Base-by-base conservation (phyloP, 2,888 invertebrate species). In the Xanthia togata region DNA sequence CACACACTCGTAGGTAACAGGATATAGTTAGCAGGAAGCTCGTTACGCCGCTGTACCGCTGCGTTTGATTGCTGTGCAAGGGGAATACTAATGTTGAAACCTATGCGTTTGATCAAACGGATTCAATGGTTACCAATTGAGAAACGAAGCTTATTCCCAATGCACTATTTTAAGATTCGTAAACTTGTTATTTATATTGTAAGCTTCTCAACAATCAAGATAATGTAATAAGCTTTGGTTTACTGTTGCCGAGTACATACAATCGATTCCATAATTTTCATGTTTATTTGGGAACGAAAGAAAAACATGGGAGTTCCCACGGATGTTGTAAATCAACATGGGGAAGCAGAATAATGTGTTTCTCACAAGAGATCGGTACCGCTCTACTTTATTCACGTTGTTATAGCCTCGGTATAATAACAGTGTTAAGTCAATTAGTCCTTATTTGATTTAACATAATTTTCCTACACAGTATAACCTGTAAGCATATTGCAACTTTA, bases 11-110 rank as follows among this genome's bases (percentile, higher is more conserved):
- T 80, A 85, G 85, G 79, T 77, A 83, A 67, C 73, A 63, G 73
- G 63, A 85, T 85, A 79, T 84, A 85, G 89, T 88, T 90, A 86
- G 87, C 85, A 87, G 85, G 87, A 81, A 89, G 85, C 90, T 92
- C 90, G 91, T 91, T 91, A 91, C 88, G 78, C 71, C 65, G 59
- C 73, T 76, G 69, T 78, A 87, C 87, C 85, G 79, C 84, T 87
- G 87, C 85, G 89, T 91, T 91, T 91, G 91, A 93, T 92, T 91
- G 90, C 89, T 85, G 81, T 88, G 90, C 89, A 89, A 89, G 84
- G 86, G 88, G 91, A 92, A 91, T 91, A 90, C 89, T 92, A 91
- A 92, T 92, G 89, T 83, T 83, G 80, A 81, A 86, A 84, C 84
- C 80, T 86, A 87, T 85, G 82, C 88, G 89, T 89, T 88, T 89